Evolutionary conservation across 2,113 vertebrate species (phyloP).

Genomic region (Zingel zingel): DNA sequence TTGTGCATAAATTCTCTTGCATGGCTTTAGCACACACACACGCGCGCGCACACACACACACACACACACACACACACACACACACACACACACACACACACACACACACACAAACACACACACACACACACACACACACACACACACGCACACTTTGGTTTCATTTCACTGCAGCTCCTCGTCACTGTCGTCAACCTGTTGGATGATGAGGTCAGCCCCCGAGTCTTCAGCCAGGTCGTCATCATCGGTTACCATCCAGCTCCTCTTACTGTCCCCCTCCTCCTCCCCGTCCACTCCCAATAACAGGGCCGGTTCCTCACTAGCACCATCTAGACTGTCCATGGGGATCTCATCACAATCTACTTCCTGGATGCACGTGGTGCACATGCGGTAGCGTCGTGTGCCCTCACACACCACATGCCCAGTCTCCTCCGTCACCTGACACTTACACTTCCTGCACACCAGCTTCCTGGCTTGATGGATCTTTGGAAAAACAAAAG

Average conservation of each 20-base stretch:
- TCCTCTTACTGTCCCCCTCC: conserved; percentile 88
- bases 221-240: conserved; percentile 95
- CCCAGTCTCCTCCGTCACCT: conserved; percentile 93
- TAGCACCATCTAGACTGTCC: conserved; percentile 84
- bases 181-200: conserved; percentile 96
- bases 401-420: conserved; percentile 96
- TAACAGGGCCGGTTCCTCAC: conserved; percentile 80
- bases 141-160: conserved; percentile 53
- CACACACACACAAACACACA: conserved; percentile 14
- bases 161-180: conserved; percentile 89
- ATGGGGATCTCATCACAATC: conserved; percentile 90
- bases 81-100: conserved; percentile 26
- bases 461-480: conserved; percentile 97
- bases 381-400: conserved; percentile 93
- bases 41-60: background rate
- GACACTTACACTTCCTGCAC: conserved; percentile 96
- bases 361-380: conserved; percentile 91
- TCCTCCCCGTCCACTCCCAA: conserved; percentile 89
- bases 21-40: conserved; percentile 59
- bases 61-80: conserved; percentile 12
- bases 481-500: conserved; percentile 84
- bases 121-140: conserved; percentile 24
- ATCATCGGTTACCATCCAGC: conserved; percentile 86
- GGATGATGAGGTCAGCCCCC: conserved; percentile 93
- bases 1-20: conserved; percentile 57